A percentile compares a stretch with the other conserved stretches of the same genome.
These are phyloP conservation scores for Mythimna pallens DNA, from an alignment of 2,888 invertebrate species.

Conservation along the genomic window DNA sequence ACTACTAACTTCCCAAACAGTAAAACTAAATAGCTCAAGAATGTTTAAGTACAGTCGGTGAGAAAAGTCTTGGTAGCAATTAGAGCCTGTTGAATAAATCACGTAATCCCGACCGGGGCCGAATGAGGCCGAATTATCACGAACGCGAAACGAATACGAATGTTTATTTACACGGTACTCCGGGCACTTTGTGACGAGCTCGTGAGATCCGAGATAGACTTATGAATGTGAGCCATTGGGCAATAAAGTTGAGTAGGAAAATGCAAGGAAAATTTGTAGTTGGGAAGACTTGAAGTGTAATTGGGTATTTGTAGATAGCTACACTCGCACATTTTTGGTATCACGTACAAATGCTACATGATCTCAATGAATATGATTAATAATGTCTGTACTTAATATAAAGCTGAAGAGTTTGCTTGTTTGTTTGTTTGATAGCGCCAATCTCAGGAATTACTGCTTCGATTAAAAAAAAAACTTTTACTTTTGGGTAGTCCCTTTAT, in stretches of 20 bases:
- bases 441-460: too few species aligned
- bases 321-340: not conserved
- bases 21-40: slow-evolving; percentile 57
- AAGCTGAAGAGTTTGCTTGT: not conserved
- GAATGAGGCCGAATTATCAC: slow-evolving; percentile 70
- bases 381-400: not conserved
- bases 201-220: slow-evolving; percentile 44
- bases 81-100: slow-evolving; percentile 75
- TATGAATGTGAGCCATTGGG: slow-evolving; percentile 46
- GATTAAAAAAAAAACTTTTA: too few species aligned
- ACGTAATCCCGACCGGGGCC: slow-evolving; percentile 69
- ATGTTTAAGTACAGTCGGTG: slow-evolving; percentile 53
- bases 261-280: slow-evolving; percentile 17
- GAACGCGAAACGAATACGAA: slow-evolving; percentile 71
- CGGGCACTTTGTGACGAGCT: slow-evolving; percentile 63
- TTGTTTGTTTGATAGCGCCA: too few species aligned
- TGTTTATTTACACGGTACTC: slow-evolving; percentile 77
- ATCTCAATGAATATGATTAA: not conserved
- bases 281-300: slow-evolving; percentile 1
- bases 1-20: not conserved
- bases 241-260: slow-evolving; percentile 34
- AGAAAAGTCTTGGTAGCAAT: slow-evolving; percentile 70
- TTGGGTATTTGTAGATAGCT: not conserved
- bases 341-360: not conserved
- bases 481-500: too few species aligned